Conservation (phyloP, 53 echinoderm and acorn worm species). For the Mesocentrotus franciscanus region DNA sequence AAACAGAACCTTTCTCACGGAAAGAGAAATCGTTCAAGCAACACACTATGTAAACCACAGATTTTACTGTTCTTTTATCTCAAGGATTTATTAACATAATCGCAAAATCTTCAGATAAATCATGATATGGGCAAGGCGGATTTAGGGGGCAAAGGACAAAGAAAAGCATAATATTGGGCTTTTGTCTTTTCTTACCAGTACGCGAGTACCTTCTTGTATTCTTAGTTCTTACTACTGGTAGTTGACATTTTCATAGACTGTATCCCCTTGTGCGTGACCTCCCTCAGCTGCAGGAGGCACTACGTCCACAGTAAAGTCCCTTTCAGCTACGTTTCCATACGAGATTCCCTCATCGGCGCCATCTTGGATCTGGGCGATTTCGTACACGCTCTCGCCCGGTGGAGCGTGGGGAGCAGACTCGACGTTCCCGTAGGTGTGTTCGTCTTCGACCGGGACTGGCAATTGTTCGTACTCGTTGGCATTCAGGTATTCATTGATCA, state of each 20-base stretch:
- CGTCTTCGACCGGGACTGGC: neutral
- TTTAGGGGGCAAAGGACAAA: too few species aligned
- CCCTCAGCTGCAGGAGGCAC: neutral
- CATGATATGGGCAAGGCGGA: too few species aligned
- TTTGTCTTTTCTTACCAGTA: too few species aligned
- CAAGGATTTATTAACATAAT: too few species aligned
- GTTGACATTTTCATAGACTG: neutral
- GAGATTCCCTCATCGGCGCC: neutral
- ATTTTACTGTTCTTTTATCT: too few species aligned
- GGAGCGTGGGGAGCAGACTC: neutral
- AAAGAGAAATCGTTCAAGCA: too few species aligned
- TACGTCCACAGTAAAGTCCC: too few species aligned
- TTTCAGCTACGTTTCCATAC: neutral
- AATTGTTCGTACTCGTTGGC: constrained; percentile 20
- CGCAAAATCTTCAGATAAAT: too few species aligned
- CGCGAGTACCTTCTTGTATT: too few species aligned
- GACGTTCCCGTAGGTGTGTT: constrained; percentile 15
- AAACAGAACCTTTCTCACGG: too few species aligned
- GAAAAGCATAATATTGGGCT: too few species aligned
- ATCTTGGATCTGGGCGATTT: constrained; percentile 10
- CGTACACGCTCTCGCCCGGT: neutral
- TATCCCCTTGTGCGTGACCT: neutral
- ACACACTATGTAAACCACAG: too few species aligned
- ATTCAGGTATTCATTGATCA: constrained; percentile 16
- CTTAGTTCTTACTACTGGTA: neutral